Percentiles rank a stretch among this genome's conserved stretches.
These are phyloP conservation scores for Gobio occitaniae DNA, from an alignment of 2,797 vertebrate species.

Conservation along the genomic window DNA sequence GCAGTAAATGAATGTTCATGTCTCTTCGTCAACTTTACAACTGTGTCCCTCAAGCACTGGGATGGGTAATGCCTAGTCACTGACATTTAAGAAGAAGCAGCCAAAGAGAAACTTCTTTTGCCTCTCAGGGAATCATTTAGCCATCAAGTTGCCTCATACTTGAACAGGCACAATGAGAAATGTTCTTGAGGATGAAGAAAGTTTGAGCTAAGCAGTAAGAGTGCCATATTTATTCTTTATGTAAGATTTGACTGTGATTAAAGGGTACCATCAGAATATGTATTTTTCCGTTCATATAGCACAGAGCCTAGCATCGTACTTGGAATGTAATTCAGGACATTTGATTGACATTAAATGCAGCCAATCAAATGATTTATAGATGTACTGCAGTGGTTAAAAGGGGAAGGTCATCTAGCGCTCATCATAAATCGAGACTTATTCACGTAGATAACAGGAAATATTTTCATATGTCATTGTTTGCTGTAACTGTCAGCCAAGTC, in stretches of 20 bases:
- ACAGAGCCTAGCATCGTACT: neutral
- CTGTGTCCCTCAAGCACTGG: constrained; percentile 36
- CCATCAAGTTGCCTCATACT: constrained; percentile 12
- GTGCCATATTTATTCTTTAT: constrained; percentile 1
- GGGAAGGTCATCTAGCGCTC: constrained; percentile 34
- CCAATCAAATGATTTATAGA: constrained; percentile 28
- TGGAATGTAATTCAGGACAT: constrained; percentile 8
- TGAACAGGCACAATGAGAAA: constrained; percentile 20
- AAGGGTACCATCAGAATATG: neutral
- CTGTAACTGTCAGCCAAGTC: constrained; percentile 46
- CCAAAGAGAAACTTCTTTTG: neutral
- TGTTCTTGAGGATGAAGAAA: constrained; percentile 13
- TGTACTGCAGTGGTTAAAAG: constrained; percentile 1
- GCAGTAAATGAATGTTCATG: constrained; percentile 40
- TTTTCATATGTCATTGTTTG: constrained; percentile 54
- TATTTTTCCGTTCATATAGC: neutral
- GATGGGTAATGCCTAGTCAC: constrained; percentile 27
- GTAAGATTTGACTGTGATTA: constrained; percentile 8
- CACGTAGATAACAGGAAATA: constrained; percentile 45
- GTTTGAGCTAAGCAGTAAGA: neutral
- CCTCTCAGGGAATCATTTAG: constrained; percentile 16
- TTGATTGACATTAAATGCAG: constrained; percentile 23
- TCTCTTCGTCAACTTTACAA: constrained; percentile 22
- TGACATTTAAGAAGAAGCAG: constrained; percentile 27
- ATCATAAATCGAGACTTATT: constrained; percentile 43